Evolutionary conservation across 2,888 invertebrate genomes (phyloP), one percentile per base, ranked within the genome.

Genomic region (Petrolisthes manimaculis): DNA sequence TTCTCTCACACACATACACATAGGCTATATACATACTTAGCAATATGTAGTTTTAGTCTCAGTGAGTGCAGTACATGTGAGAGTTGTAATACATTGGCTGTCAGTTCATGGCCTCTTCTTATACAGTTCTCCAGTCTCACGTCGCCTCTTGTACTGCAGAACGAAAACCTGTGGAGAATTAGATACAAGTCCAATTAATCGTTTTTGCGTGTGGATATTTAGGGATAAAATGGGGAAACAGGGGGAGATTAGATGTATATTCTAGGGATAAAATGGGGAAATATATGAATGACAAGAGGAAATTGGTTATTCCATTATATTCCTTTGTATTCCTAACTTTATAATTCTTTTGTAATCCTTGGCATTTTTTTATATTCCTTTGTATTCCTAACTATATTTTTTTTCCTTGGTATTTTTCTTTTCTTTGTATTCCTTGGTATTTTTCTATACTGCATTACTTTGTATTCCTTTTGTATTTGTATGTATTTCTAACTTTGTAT

Each of bases 31-130:
- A 37, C 89, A 82, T 88, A 91, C 91, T 88, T 91, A 54, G 91
- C 89, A 81, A 91, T 91, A 61, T 88, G 86, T 5, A 91, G 83
- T 51, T 87, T 90, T 51, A 91, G 86, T 55, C 89, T 86, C 6
- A 91, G 71, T 5, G 91, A 89, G 67, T 91, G 89, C 12, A 91
- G 86, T 18, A 91, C 69, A 24, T 90, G 86, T 14, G 88, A 89
- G 14, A 89, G 83, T 86, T 90, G 91, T 53, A 89, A 80, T 24
- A 91, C 88, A 83, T 88, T 84, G 54, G 86, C 89, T 9, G 91
- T 82, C 53, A 91, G 79, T 51, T 91, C 89, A 79, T 91, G 88
- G 0, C 91, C 91, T 67, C 89, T 80, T 24, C 88, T 56, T 5
- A 91, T 69, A 67, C 86, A 84, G 5, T 84, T 67, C 86, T 91